These are phyloP conservation scores for Leptobrachium ailaonicum DNA, from an alignment of 2,113 vertebrate genomes.

Conservation along the genomic window DNA sequence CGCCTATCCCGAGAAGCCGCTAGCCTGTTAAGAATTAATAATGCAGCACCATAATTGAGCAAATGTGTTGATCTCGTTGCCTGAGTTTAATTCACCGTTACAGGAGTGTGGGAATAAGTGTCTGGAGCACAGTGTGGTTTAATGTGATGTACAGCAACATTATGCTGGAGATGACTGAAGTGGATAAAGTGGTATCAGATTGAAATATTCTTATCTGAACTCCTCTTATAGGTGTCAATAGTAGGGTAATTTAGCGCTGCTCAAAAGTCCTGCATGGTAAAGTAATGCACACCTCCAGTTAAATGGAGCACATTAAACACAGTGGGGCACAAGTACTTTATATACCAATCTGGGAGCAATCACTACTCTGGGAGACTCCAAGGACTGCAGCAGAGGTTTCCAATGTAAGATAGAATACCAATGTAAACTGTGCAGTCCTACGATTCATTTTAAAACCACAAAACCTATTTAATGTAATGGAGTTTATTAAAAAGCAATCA, in stretches of 20 bases:
- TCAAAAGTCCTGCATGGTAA: slow-evolving; percentile 24
- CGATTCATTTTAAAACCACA: too few relatives aligned
- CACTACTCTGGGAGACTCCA: not conserved
- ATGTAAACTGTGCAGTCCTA: too few relatives aligned
- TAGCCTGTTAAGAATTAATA: slow-evolving; percentile 40
- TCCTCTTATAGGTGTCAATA: slow-evolving; percentile 29
- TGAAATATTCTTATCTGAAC: slow-evolving; percentile 39
- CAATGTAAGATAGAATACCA: too few relatives aligned
- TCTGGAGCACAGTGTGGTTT: slow-evolving; percentile 39
- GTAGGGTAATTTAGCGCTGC: slow-evolving; percentile 33
- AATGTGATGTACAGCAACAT: slow-evolving; percentile 38
- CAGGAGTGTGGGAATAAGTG: slow-evolving; percentile 42
- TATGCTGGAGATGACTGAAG: slow-evolving; percentile 42
- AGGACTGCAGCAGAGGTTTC: not conserved
- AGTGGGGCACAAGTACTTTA: not conserved
- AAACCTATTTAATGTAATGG: too few relatives aligned
- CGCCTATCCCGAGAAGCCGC: slow-evolving; percentile 23
- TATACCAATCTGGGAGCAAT: not conserved
- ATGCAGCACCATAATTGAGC: slow-evolving; percentile 45
- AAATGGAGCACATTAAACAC: slow-evolving; percentile 8
- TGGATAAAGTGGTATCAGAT: slow-evolving; percentile 37
- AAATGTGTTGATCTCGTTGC: slow-evolving; percentile 45
- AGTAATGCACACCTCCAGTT: slow-evolving; percentile 14
- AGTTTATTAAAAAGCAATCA: too few relatives aligned
- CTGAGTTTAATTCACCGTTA: slow-evolving; percentile 42